phyloP scores from a whole-genome alignment of 2,888 invertebrate species.

The Horisme vitalbata region DNA sequence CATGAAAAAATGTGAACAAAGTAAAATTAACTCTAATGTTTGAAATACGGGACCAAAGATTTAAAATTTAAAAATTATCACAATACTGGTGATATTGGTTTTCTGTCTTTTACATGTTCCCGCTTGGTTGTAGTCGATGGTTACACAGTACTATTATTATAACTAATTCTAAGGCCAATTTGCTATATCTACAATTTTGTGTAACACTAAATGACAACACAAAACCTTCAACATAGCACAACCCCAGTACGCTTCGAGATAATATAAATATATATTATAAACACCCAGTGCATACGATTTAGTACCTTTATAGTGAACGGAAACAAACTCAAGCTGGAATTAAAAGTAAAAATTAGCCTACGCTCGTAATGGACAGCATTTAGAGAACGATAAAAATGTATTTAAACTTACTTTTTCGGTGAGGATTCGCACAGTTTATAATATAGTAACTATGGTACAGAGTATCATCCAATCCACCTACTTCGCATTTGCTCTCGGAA shows the following conservation, averaged over 20 bases:
- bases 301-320: conserved; percentile 66
- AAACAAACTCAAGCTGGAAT: conserved; percentile 71
- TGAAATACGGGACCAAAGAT: conserved; percentile 48
- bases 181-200: conserved; percentile 79
- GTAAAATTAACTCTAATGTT: conserved; percentile 4
- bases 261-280: conserved; percentile 49
- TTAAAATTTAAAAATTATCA: conserved; percentile 55
- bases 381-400: conserved; percentile 35
- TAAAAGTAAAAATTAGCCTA: conserved; percentile 61
- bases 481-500: neutral
- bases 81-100: conserved; percentile 56
- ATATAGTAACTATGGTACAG: conserved; percentile 7
- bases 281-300: conserved; percentile 75
- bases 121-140: conserved; percentile 59
- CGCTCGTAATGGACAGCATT: conserved; percentile 57
- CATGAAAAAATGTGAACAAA: neutral
- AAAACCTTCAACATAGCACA: conserved; percentile 70
- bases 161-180: conserved; percentile 76
- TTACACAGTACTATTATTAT: conserved; percentile 63
- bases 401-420: conserved; percentile 22
- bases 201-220: conserved; percentile 61
- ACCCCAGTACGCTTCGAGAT: conserved; percentile 55
- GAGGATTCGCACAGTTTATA: conserved; percentile 23
- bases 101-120: conserved; percentile 71
- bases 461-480: conserved; percentile 2